phyloP scores from a whole-genome alignment of 2,113 vertebrate genomes.

The Setophaga kirtlandii region DNA sequence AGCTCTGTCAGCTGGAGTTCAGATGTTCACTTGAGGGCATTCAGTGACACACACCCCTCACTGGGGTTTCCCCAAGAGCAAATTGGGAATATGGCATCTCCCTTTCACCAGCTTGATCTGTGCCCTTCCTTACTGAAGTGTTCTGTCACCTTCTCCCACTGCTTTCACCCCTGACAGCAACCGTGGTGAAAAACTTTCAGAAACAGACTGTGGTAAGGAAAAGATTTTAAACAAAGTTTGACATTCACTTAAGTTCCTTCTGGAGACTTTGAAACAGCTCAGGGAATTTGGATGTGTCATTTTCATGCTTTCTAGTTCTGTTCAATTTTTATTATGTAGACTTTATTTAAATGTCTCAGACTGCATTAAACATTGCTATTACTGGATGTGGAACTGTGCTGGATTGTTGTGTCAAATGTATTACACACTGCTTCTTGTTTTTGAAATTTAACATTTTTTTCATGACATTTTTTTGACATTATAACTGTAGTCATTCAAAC shows the following conservation, averaged over 20 bases:
- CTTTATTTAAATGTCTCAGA: background rate
- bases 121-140: background rate
- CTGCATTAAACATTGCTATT: background rate
- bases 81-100: background rate
- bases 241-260: background rate
- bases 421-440: background rate
- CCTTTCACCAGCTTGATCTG: background rate
- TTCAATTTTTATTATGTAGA: background rate
- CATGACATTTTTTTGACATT: constrained; percentile 14
- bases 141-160: background rate
- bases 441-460: constrained; percentile 7
- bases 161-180: background rate
- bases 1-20: background rate
- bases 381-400: background rate
- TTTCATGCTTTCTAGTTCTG: background rate
- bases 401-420: background rate
- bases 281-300: background rate
- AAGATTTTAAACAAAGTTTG: background rate
- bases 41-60: background rate
- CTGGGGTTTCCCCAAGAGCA: background rate
- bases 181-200: background rate
- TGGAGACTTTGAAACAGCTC: background rate
- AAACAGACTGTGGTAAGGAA: background rate
- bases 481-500: background rate
- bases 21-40: background rate